Percentiles rank a stretch among this genome's conserved stretches.
These are phyloP conservation scores for Ferdinandea cuprea DNA, from an alignment of 2,888 invertebrate species.

Conservation along the genomic window DNA sequence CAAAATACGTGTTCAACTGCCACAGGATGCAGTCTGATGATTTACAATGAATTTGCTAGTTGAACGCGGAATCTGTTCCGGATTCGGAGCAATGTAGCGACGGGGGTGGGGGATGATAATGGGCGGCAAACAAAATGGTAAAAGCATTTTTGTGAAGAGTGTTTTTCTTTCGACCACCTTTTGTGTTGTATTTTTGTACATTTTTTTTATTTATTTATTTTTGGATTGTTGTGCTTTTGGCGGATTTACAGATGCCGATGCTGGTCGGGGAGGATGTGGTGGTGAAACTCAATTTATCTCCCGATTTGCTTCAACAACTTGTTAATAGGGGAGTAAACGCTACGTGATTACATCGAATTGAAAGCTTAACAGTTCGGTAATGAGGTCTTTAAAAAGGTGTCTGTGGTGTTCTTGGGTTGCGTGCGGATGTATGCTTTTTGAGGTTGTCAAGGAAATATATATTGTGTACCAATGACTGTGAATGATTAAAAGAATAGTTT, in stretches of 20 bases:
- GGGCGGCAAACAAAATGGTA: not conserved
- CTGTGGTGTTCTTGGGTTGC: not conserved
- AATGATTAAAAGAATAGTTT: too few species aligned
- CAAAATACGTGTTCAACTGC: slow-evolving; percentile 21
- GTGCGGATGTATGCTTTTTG: too few species aligned
- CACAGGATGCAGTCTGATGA: slow-evolving; percentile 46
- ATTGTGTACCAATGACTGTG: too few species aligned
- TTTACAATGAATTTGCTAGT: slow-evolving; percentile 47
- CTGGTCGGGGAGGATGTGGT: not conserved
- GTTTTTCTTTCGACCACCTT: not conserved
- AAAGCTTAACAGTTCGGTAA: slow-evolving; percentile 16
- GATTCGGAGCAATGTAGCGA: not conserved
- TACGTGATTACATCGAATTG: slow-evolving; percentile 4
- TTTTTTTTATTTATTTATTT: slow-evolving; percentile 19
- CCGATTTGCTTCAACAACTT: slow-evolving; percentile 20
- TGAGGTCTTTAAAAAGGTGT: slow-evolving; percentile 15
- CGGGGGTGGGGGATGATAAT: not conserved
- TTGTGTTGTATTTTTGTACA: slow-evolving; percentile 7
- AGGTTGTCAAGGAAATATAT: too few species aligned
- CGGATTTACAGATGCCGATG: not conserved
- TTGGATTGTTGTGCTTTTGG: slow-evolving; percentile 1
- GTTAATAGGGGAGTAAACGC: slow-evolving; percentile 42
- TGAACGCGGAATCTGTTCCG: slow-evolving; percentile 24
- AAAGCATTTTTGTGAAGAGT: slow-evolving; percentile 10
- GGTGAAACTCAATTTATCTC: slow-evolving; percentile 32